Percentiles rank a stretch among this genome's conserved stretches.
These are phyloP conservation scores for Wiebesia pumilae DNA, from an alignment of 1,140 invertebrate genomes.

Conservation along the genomic window DNA sequence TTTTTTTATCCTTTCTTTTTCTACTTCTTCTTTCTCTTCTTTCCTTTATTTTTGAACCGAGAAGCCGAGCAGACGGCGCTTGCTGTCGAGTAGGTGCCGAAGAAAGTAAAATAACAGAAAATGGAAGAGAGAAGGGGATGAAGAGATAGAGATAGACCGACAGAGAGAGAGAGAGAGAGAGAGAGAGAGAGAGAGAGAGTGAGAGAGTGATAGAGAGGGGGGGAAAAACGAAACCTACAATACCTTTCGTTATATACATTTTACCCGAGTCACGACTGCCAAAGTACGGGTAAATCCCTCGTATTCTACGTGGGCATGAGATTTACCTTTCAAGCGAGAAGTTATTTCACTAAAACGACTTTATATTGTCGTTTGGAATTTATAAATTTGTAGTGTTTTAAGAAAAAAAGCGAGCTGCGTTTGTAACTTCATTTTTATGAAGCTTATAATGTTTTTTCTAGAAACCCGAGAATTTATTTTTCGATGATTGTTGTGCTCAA, in stretches of 20 bases:
- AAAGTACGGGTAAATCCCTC: conserved; percentile 26
- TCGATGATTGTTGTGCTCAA: not conserved
- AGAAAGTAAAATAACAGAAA: conserved; percentile 51
- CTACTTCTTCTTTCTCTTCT: conserved; percentile 13
- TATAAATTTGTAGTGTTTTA: conserved; percentile 38
- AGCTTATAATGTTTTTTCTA: not conserved
- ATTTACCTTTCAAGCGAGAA: conserved; percentile 23
- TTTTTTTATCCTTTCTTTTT: conserved; percentile 5
- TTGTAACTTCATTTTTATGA: not conserved
- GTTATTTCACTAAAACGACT: conserved; percentile 37
- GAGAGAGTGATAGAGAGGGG: not conserved
- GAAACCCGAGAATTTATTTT: not conserved
- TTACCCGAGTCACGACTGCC: conserved; percentile 34
- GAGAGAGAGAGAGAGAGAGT: not conserved
- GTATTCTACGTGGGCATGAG: conserved; percentile 5
- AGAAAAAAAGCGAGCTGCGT: not conserved
- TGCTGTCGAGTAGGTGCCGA: conserved; percentile 26
- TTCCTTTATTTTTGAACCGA: conserved; percentile 59
- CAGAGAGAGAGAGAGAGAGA: not conserved
- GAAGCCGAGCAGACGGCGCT: conserved; percentile 18
- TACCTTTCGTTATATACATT: conserved; percentile 32
- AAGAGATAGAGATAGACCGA: not conserved
- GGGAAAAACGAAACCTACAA: conserved; percentile 41
- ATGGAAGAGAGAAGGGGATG: not conserved
- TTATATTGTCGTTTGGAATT: conserved; percentile 39